These are phyloP conservation scores for Ammospiza nelsoni DNA, from an alignment of 2,113 vertebrate genomes.

Conservation along the genomic window DNA sequence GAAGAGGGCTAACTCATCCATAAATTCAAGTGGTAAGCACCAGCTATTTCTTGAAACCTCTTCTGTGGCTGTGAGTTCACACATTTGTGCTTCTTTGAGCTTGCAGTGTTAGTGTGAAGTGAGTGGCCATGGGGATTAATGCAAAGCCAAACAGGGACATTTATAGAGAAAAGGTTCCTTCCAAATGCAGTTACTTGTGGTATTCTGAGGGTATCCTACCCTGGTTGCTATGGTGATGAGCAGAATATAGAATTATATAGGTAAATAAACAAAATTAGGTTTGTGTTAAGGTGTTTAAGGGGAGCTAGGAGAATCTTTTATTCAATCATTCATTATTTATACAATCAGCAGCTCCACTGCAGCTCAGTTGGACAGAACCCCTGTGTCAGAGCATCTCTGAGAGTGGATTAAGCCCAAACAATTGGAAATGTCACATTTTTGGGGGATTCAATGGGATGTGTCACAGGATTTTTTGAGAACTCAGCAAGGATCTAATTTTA, in stretches of 20 bases:
- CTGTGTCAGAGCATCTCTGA: not conserved
- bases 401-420: not conserved
- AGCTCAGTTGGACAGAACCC: not conserved
- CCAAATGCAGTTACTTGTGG: not conserved
- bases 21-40: slow-evolving; percentile 17
- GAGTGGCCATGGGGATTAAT: slow-evolving; percentile 8
- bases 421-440: not conserved
- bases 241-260: not conserved
- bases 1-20: slow-evolving; percentile 25
- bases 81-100: slow-evolving; percentile 34
- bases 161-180: not conserved
- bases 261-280: not conserved
- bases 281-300: not conserved
- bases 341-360: not conserved
- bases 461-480: not conserved
- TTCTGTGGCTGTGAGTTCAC: slow-evolving; percentile 23
- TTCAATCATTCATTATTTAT: not conserved
- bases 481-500: slow-evolving; percentile 13
- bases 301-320: not conserved
- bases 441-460: not conserved
- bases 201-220: not conserved
- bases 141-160: slow-evolving; percentile 2
- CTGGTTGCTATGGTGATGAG: not conserved
- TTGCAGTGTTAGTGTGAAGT: not conserved
- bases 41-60: not conserved